These are phyloP conservation scores for Eulemur macaco DNA, from an alignment of 2,113 vertebrate genomes.

Conservation along the genomic window DNA sequence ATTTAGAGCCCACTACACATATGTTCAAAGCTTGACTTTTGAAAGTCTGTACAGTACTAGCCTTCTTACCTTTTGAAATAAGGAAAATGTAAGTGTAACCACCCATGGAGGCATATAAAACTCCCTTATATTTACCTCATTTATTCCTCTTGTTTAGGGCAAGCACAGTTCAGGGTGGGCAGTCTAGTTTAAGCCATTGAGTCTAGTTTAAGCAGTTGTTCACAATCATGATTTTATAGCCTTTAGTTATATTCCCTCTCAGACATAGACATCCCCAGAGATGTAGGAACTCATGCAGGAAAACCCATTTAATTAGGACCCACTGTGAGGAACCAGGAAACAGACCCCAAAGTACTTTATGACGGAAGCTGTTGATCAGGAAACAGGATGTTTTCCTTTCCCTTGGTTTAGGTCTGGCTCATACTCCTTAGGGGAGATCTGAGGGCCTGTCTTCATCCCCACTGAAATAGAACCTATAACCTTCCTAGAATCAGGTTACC, in stretches of 20 bases:
- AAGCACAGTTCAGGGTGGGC: neutral
- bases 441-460: neutral
- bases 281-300: conserved; percentile 6
- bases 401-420: neutral
- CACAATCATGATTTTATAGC: neutral
- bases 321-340: conserved; percentile 59
- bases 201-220: conserved; percentile 12
- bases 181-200: neutral
- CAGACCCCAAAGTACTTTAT: conserved; percentile 14
- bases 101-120: neutral
- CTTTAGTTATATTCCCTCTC: neutral
- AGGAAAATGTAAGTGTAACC: neutral
- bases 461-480: neutral
- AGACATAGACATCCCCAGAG: neutral
- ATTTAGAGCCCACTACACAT: neutral
- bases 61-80: neutral
- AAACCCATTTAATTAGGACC: conserved; percentile 55
- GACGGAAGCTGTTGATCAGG: conserved; percentile 46
- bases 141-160: neutral
- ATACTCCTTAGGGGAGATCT: neutral
- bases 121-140: neutral
- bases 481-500: neutral
- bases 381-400: conserved; percentile 52
- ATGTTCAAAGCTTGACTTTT: neutral
- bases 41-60: neutral